Base-by-base conservation (phyloP, 2,113 vertebrate species). In the Ailurus styani region DNA sequence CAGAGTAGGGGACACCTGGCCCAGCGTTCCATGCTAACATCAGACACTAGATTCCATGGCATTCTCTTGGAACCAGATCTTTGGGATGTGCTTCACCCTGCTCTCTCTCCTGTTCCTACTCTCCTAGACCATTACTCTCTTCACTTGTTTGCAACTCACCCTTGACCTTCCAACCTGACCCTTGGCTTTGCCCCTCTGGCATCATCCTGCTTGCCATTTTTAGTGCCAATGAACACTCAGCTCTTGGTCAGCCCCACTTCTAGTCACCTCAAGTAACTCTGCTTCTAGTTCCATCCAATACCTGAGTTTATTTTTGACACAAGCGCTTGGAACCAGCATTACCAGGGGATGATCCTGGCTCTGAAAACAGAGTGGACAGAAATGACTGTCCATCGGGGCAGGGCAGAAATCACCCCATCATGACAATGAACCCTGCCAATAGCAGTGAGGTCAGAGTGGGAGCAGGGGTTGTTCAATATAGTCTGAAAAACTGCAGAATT, bases 31-130 rank as follows among this genome's bases (percentile, higher is more conserved):
- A 4, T 27, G 4, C 3, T 9, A 12, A 40, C 27, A 6, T 6
- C 45, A 25, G 15, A n/a, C 27, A 27, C 18, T 25, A 37, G 25
- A 52, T 31, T 29, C 75, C 37, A 17, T 0, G 6, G 17, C 34
- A 6, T 7, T 25, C n/a, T n/a, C 23, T 37, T 4, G 37, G 17
- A 79, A 21, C 12, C 34, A 2, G 0, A 15, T 60, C 87, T 70
- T 20, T n/a, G 9, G 37, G 4, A 1, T 17, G 21, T 5, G 6
- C 13, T 42, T 31, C n/a, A 27, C 21, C 4, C 6, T 15, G 12
- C 3, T 34, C 62, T 62, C 23, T 40, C 27, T 2, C 2, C 54
- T 20, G 7, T 34, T n/a, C 40, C 1, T 45, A 45, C 34, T 13
- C 14, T 17, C 14, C 6, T 0, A 45, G 20, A 15, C 57, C 42